Evolutionary conservation across 2,888 invertebrate species (phyloP).

Genomic region (Sphaerophoria taeniata): DNA sequence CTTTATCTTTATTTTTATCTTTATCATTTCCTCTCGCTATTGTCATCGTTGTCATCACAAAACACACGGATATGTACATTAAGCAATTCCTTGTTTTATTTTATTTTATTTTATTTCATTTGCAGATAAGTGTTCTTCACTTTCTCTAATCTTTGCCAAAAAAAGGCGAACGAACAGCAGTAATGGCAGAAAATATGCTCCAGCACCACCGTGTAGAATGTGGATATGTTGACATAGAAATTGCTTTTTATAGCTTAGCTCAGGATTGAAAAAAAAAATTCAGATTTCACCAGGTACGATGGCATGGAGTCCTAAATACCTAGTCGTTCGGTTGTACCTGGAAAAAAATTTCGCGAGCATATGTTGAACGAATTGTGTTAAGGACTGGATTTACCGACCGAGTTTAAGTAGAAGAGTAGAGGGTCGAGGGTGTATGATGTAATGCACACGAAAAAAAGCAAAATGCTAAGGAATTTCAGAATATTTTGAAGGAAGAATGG

Average conservation of each 20-base stretch:
- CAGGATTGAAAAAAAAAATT: conserved; percentile 19
- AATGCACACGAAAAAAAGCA: neutral
- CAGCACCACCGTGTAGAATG: neutral
- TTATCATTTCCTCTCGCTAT: conserved; percentile 8
- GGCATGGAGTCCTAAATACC: neutral
- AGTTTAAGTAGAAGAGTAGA: neutral
- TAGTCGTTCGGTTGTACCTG: neutral
- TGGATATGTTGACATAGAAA: conserved; percentile 32
- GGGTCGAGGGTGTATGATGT: neutral
- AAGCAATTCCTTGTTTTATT: conserved; percentile 24
- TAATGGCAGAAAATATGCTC: neutral
- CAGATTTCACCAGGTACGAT: neutral
- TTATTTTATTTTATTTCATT: neutral
- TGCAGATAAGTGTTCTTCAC: neutral
- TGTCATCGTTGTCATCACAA: conserved; percentile 23
- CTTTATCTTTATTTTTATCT: conserved; percentile 39
- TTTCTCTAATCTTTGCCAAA: conserved; percentile 8
- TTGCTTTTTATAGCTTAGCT: conserved; percentile 1
- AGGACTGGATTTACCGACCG: neutral
- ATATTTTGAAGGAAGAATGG: neutral
- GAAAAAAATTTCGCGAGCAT: neutral
- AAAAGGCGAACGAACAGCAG: neutral
- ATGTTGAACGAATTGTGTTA: neutral
- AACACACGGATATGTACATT: conserved; percentile 51
- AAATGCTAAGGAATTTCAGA: neutral